phyloP scores from a whole-genome alignment of 2,888 invertebrate species.

The Tyria jacobaeae region DNA sequence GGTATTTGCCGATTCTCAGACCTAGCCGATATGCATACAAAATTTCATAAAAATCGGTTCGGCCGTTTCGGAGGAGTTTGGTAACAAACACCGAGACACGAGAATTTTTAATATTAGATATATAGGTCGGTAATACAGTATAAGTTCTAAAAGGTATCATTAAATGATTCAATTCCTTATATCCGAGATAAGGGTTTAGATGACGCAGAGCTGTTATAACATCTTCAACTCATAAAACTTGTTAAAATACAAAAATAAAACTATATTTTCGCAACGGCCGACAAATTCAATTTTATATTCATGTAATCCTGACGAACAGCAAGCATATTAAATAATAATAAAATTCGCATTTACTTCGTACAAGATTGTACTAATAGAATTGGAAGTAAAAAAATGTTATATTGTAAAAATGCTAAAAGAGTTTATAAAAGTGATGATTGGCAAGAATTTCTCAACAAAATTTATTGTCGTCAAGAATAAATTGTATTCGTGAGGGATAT shows the following conservation, averaged over 20 bases:
- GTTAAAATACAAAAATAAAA: conserved; percentile 19
- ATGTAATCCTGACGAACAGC: conserved; percentile 13
- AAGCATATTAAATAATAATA: conserved; percentile 17
- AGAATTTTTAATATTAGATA: no score
- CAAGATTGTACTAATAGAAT: conserved; percentile 3
- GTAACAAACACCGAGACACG: no score
- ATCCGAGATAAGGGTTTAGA: background rate
- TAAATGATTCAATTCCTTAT: background rate
- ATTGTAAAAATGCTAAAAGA: conserved; percentile 18
- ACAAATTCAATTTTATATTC: conserved; percentile 12
- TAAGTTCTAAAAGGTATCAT: background rate
- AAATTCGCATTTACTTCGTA: background rate
- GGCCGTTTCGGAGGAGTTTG: no score
- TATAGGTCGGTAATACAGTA: no score
- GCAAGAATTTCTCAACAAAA: conserved; percentile 40
- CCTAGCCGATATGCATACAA: no score
- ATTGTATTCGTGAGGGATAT: conserved; percentile 33
- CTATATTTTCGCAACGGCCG: conserved; percentile 7
- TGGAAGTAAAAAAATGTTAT: conserved; percentile 23
- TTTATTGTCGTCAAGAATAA: conserved; percentile 42
- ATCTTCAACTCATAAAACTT: conserved; percentile 21
- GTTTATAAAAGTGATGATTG: conserved; percentile 40
- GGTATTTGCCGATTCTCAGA: no score
- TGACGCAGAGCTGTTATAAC: conserved; percentile 11
- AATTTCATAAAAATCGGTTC: no score